Conservation (phyloP, 2,113 vertebrate genomes). For the Centropus unirufus region DNA sequence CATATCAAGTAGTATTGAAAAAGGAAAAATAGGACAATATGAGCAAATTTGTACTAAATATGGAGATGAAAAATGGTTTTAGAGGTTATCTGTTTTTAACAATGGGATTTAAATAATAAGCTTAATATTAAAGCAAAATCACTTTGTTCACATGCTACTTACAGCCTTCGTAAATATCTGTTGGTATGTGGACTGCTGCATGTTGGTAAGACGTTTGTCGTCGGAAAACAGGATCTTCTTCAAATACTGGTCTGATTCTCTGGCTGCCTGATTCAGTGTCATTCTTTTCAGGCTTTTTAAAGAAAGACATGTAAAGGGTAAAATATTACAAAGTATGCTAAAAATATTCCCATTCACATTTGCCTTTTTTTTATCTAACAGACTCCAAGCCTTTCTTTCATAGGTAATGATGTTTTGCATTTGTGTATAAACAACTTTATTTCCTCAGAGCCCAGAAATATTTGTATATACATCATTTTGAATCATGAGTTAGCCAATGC, state of each 20-base stretch:
- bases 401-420: background rate
- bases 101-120: background rate
- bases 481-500: background rate
- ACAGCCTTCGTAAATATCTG: constrained; percentile 99
- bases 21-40: background rate
- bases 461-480: background rate
- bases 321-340: constrained; percentile 32
- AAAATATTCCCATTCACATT: background rate
- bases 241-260: constrained; percentile 92
- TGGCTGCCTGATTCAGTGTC: constrained; percentile 87
- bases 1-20: background rate
- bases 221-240: constrained; percentile 88
- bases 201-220: constrained; percentile 91
- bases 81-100: background rate
- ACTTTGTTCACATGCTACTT: constrained; percentile 74
- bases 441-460: background rate
- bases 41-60: background rate
- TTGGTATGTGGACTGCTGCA: constrained; percentile 97
- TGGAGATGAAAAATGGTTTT: background rate
- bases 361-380: background rate
- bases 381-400: background rate
- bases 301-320: constrained; percentile 8
- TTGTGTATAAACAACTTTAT: background rate
- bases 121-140: background rate
- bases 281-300: constrained; percentile 86